Evolutionary conservation across 30 jellyfish, hydroid and myxozoan species (phyloP).

Genomic region (Chrysaora quinquecirrha): DNA sequence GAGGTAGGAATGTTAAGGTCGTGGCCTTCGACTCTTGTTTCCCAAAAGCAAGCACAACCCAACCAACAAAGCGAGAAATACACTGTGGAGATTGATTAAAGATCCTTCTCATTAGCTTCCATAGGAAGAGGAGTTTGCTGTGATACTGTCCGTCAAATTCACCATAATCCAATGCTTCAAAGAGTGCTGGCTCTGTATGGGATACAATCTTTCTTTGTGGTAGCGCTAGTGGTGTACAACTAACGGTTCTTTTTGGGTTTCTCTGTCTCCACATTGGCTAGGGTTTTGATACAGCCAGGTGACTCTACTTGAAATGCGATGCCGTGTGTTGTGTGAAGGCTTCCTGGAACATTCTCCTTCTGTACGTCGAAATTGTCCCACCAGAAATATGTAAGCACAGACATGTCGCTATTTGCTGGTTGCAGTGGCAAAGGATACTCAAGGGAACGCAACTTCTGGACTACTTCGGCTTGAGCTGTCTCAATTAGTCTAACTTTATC

Average conservation of each 20-base stretch:
- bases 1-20: too few relatives aligned
- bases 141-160: slow-evolving; percentile 10
- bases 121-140: slow-evolving; percentile 18
- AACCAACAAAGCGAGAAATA: slow-evolving; percentile 44
- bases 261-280: slow-evolving; percentile 9
- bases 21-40: neutral
- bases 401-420: slow-evolving; percentile 3
- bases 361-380: slow-evolving; percentile 42
- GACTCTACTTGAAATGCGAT: slow-evolving; percentile 16
- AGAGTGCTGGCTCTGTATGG: neutral
- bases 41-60: neutral
- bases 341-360: slow-evolving; percentile 17
- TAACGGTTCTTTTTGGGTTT: slow-evolving; percentile 9
- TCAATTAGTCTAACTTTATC: slow-evolving; percentile 2
- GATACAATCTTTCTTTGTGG: too few relatives aligned
- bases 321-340: slow-evolving; percentile 45
- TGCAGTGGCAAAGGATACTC: slow-evolving; percentile 42
- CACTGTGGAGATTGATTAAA: neutral
- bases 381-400: slow-evolving; percentile 47
- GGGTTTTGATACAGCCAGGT: neutral
- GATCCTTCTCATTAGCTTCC: slow-evolving; percentile 31
- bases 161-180: neutral
- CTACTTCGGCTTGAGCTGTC: too few relatives aligned
- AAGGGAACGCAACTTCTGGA: slow-evolving; percentile 24
- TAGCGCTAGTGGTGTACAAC: slow-evolving; percentile 7